phyloP scores from a whole-genome alignment of 2,797 vertebrate species.

The Melopsittacus undulatus region DNA sequence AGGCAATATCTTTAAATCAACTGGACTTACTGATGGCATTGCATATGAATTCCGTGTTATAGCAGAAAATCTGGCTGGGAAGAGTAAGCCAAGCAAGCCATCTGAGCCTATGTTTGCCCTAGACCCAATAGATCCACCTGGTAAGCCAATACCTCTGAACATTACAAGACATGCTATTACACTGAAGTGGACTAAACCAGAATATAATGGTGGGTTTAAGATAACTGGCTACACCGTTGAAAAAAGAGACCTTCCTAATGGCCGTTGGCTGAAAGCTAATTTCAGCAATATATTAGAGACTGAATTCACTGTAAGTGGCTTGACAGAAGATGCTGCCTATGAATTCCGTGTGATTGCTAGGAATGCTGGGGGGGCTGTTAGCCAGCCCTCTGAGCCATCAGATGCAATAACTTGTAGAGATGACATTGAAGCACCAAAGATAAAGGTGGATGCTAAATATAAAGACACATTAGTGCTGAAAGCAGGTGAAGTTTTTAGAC shows the following conservation, averaged over 20 bases:
- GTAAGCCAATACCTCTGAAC: constrained; percentile 89
- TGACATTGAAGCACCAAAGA: constrained; percentile 92
- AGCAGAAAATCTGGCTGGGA: constrained; percentile 96
- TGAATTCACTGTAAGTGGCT: constrained; percentile 93
- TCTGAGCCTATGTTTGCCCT: constrained; percentile 92
- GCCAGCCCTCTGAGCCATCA: constrained; percentile 91
- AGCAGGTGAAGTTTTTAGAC: constrained; percentile 92
- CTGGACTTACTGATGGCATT: constrained; percentile 90
- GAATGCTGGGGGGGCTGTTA: constrained; percentile 93
- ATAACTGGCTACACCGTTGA: constrained; percentile 97
- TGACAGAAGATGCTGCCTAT: constrained; percentile 92
- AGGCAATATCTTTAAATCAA: constrained; percentile 94
- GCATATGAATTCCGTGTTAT: constrained; percentile 97
- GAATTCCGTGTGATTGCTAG: constrained; percentile 94
- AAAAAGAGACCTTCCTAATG: constrained; percentile 91
- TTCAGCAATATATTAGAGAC: constrained; percentile 97
- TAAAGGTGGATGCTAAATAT: constrained; percentile 94
- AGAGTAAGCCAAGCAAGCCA: constrained; percentile 95
- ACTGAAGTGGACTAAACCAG: constrained; percentile 94
- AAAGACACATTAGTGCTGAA: constrained; percentile 90
- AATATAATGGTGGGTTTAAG: constrained; percentile 98
- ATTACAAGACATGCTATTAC: constrained; percentile 92
- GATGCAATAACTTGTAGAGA: constrained; percentile 95
- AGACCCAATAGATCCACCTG: constrained; percentile 96
- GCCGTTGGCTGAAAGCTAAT: constrained; percentile 96